These are phyloP conservation scores for Hypercompe scribonia DNA, from an alignment of 2,888 invertebrate species.

Conservation along the genomic window DNA sequence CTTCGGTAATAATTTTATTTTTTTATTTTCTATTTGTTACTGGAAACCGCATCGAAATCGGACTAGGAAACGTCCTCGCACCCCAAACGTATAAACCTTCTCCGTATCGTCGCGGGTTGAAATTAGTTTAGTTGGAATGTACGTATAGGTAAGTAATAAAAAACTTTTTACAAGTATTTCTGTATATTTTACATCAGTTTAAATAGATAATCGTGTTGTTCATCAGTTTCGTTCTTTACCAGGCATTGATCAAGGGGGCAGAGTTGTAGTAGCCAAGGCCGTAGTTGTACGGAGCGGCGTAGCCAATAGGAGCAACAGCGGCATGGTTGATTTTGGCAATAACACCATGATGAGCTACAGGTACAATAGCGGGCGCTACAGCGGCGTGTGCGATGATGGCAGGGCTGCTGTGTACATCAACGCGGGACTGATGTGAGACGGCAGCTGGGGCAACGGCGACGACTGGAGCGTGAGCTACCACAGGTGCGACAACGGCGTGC, in stretches of 20 bases:
- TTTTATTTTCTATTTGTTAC: no score
- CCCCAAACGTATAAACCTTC: no score
- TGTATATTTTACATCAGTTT: conserved; percentile 52
- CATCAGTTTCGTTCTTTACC: conserved; percentile 77
- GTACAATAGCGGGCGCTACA: conserved; percentile 58
- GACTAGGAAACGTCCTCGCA: no score
- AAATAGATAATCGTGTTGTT: conserved; percentile 62
- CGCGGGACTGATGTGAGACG: conserved; percentile 73
- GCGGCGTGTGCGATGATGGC: conserved; percentile 61
- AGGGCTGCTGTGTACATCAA: conserved; percentile 64
- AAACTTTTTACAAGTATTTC: conserved; percentile 15
- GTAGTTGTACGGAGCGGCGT: conserved; percentile 56
- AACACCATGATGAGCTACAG: conserved; percentile 55
- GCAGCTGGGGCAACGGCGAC: conserved; percentile 61
- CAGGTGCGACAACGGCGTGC: conserved; percentile 51
- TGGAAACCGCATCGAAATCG: no score
- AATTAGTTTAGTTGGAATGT: no score
- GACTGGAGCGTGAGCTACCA: conserved; percentile 62
- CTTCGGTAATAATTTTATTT: no score
- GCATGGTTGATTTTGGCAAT: conserved; percentile 63
- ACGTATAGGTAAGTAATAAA: background rate
- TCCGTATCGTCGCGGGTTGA: no score
- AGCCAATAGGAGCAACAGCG: conserved; percentile 60
- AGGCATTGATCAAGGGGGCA: conserved; percentile 67
- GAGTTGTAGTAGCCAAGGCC: conserved; percentile 52